phyloP scores from a whole-genome alignment of 2,113 vertebrate genomes.

The Xenopus borealis region DNA sequence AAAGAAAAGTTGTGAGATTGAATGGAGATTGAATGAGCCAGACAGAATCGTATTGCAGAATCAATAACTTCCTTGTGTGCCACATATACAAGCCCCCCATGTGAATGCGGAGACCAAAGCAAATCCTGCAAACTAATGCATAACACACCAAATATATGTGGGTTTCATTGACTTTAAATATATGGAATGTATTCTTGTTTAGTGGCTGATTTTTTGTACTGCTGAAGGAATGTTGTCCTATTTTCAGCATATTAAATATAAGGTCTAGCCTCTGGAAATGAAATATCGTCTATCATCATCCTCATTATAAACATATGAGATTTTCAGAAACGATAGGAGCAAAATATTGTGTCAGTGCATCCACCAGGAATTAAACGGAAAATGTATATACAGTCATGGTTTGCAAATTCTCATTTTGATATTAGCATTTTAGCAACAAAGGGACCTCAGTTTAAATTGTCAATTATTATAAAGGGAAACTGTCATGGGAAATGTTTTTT shows the following conservation, averaged over 20 bases:
- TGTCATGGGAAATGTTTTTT: too few species aligned
- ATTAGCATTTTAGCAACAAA: background rate
- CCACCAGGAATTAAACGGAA: conserved; percentile 2
- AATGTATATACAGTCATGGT: conserved; percentile 6
- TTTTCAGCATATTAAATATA: rapidly evolving
- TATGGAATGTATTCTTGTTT: conserved; percentile 3
- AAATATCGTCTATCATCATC: background rate
- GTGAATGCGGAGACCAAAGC: background rate
- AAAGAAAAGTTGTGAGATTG: too few species aligned
- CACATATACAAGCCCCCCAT: background rate
- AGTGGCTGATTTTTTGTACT: background rate
- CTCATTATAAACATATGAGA: conserved; percentile 22
- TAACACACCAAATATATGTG: background rate
- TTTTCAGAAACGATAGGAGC: conserved; percentile 12
- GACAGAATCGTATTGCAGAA: background rate
- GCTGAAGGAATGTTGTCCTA: background rate
- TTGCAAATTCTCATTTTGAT: background rate
- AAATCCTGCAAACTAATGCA: background rate
- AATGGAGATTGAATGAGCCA: background rate
- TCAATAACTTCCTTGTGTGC: background rate
- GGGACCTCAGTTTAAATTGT: background rate
- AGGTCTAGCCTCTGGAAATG: background rate
- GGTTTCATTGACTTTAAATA: background rate
- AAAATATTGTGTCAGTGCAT: conserved; percentile 15
- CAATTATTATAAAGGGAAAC: too few species aligned